Conservation (phyloP, 2,113 vertebrate species). For the Nannobrachium achirus region DNA sequence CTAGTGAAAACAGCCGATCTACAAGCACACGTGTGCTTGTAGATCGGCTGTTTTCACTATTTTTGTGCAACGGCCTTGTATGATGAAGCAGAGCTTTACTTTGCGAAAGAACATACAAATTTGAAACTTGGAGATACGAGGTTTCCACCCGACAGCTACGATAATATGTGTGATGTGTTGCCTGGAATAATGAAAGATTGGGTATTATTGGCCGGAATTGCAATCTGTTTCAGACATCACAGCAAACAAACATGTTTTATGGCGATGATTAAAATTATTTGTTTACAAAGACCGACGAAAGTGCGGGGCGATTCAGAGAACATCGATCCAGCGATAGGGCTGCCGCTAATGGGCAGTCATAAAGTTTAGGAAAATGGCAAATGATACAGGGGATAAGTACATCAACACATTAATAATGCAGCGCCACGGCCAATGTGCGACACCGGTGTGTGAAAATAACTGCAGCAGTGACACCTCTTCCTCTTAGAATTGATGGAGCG, state of each 20-base stretch:
- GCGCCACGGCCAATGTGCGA: slow-evolving; percentile 13
- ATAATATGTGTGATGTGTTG: no score
- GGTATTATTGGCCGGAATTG: background rate
- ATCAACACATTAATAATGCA: slow-evolving; percentile 32
- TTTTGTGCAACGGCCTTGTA: no score
- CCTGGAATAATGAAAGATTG: no score
- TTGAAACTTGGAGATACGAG: no score
- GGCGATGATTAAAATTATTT: slow-evolving; percentile 24
- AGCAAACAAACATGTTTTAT: slow-evolving; percentile 11
- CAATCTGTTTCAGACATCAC: slow-evolving; percentile 8
- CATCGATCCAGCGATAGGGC: background rate
- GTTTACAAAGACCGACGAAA: background rate
- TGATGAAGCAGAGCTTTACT: no score
- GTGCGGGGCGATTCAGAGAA: slow-evolving; percentile 22
- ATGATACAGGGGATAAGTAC: slow-evolving; percentile 48
- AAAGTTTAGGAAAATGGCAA: slow-evolving; percentile 20
- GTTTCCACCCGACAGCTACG: no score
- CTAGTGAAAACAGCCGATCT: no score
- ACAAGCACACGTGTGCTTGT: no score
- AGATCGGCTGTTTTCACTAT: no score
- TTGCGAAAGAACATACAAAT: no score
- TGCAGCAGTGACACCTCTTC: slow-evolving; percentile 47
- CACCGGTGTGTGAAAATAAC: slow-evolving; percentile 8
- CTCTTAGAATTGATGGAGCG: slow-evolving; percentile 3
- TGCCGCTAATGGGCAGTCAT: slow-evolving; percentile 30